These are phyloP conservation scores for Labrus mixtus DNA, from an alignment of 2,113 vertebrate species.

Conservation along the genomic window DNA sequence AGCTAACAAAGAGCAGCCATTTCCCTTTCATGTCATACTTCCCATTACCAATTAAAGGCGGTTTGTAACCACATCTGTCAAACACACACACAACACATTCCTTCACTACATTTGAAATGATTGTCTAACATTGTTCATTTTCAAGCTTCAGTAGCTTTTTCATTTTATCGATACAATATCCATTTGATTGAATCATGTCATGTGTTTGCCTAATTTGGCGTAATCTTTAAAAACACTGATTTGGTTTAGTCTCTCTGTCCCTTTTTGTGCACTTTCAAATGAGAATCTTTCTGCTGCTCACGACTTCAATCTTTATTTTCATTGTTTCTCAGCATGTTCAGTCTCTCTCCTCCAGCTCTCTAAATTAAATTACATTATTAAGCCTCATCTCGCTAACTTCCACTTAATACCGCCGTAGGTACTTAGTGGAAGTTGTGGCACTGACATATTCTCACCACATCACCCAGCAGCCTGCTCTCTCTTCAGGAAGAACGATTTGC, in stretches of 20 bases:
- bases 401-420: constrained; percentile 7
- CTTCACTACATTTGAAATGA: too few species aligned
- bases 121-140: too few species aligned
- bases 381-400: constrained; percentile 2
- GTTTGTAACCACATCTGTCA: too few species aligned
- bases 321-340: neutral
- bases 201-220: neutral
- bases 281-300: neutral
- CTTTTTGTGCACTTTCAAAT: neutral
- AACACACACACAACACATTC: too few species aligned
- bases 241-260: neutral
- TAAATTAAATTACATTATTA: constrained; percentile 20
- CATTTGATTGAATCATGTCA: too few species aligned
- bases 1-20: too few species aligned
- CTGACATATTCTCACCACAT: neutral
- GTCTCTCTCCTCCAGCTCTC: neutral
- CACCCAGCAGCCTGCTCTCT: neutral
- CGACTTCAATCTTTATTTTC: neutral
- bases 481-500: neutral
- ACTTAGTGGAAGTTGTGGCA: constrained; percentile 11
- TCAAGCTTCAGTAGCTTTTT: too few species aligned
- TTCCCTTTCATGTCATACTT: too few species aligned
- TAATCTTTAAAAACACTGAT: neutral
- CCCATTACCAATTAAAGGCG: too few species aligned
- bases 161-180: too few species aligned